Conservation (phyloP, 2,797 vertebrate genomes). For the Spinus olivaceus region DNA sequence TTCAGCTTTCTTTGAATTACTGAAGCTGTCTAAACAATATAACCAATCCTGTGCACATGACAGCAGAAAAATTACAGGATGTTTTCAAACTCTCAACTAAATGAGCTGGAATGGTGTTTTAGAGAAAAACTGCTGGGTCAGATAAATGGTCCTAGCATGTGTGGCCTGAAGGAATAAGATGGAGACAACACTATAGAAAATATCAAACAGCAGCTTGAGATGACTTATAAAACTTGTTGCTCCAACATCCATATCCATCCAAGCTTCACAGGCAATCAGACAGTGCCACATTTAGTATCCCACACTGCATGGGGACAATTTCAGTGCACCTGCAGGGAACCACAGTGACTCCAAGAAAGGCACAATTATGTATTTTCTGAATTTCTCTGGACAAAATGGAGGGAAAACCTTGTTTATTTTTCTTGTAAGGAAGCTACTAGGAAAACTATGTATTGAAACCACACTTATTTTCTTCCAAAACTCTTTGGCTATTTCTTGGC, state of each 20-base stretch:
- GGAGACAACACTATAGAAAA: neutral
- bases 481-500: neutral
- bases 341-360: neutral
- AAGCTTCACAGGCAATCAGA: neutral
- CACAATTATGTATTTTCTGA: neutral
- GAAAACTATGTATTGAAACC: neutral
- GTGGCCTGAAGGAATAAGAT: neutral
- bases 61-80: neutral
- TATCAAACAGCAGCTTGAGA: neutral
- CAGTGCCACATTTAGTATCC: neutral
- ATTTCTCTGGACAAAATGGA: neutral
- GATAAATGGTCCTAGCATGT: rapidly evolving
- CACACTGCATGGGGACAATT: rapidly evolving
- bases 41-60: neutral
- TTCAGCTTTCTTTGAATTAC: neutral
- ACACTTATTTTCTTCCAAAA: neutral
- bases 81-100: neutral
- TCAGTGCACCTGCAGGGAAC: neutral
- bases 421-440: neutral
- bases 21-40: neutral
- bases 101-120: neutral
- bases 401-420: neutral
- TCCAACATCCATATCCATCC: neutral
- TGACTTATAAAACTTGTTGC: neutral
- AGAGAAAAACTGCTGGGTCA: neutral